Base-by-base conservation (phyloP, 2,888 invertebrate genomes). In the Melanophora roralis region DNA sequence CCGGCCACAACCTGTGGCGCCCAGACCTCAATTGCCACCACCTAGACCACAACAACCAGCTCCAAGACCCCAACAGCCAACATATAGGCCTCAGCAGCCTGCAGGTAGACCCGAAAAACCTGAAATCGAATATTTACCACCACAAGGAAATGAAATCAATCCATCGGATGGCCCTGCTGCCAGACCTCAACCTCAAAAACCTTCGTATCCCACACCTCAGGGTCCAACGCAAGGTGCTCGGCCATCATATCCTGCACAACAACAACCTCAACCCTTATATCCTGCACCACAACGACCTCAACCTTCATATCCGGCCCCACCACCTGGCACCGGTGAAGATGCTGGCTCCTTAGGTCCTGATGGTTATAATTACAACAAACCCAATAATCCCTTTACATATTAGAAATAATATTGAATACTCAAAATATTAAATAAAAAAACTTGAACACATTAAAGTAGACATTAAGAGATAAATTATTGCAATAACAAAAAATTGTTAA, bases 291-390 rank as follows among this genome's bases (percentile, higher is more conserved):
- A 53, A 47, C 60, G 65, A 27, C 55, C 68, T 12, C 53, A 80
- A 43, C 81, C 80, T 8, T 55, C 79, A 16, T 72, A 74, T 47
- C 82, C 82, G 1, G 74, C 21, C 1, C 47, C 60, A 16, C 80
- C 19, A 27, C 64, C 73, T 7, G 79, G 78, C 9, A 55, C 74
- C 1, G 82, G 81, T 32, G 82, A 83, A 7, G 88, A 88, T 12
- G 84, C 88, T 3, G 88, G 88, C 7, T 87, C 88, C 3, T 81
- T 88, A 72, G 89, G 89, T 36, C 86, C 87, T 36, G 89, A 89
- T 82, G 89, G 89, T 47, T 89, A 89, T 82, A 88, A 88, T 75
- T 89, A 89, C 78, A 89, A 89, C 78, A 86, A 89, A 78, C 89
- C 89, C 55, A 85, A 85, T 67, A 87, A 84, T 62, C 85, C 87